phyloP scores from a whole-genome alignment of 2,797 vertebrate species.

The Lepidocolaptes lacrymiger region DNA sequence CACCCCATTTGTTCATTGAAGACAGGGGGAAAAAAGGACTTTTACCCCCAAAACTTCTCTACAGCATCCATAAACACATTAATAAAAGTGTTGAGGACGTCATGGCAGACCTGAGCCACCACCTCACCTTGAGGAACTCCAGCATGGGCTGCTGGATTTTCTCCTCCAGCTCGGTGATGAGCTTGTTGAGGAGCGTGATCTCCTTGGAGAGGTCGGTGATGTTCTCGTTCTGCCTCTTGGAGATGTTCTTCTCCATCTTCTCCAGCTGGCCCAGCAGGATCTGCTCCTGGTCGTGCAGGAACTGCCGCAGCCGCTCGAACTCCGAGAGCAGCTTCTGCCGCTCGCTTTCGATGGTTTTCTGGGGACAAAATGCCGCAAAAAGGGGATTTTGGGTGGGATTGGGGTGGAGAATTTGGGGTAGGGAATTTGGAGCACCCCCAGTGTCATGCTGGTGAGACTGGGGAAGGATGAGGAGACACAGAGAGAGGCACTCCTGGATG shows the following conservation, averaged over 20 bases:
- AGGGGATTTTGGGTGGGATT: too few relatives aligned
- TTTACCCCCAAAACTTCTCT: neutral
- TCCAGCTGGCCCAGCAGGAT: constrained; percentile 74
- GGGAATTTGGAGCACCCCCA: neutral
- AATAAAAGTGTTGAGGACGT: too few relatives aligned
- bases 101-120: fast-evolving
- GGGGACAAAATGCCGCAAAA: fast-evolving
- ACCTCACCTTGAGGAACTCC: constrained; percentile 72
- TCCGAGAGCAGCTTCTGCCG: constrained; percentile 70
- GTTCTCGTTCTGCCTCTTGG: constrained; percentile 75
- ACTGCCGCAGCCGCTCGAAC: constrained; percentile 72
- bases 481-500: fast-evolving
- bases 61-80: fast-evolving
- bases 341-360: constrained; percentile 53
- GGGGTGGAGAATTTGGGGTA: neutral
- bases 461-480: neutral
- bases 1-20: too few relatives aligned
- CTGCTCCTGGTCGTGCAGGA: constrained; percentile 75
- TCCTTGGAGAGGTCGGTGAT: constrained; percentile 69
- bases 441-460: too few relatives aligned
- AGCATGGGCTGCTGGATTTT: constrained; percentile 71
- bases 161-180: constrained; percentile 76
- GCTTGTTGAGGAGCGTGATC: constrained; percentile 75
- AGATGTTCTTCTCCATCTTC: constrained; percentile 70
- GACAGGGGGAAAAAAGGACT: fast-evolving